Percentiles rank a stretch among this genome's conserved stretches.
Evolutionary conservation across 2,113 vertebrate species (phyloP).

Genomic region (Tinamus guttatus): DNA sequence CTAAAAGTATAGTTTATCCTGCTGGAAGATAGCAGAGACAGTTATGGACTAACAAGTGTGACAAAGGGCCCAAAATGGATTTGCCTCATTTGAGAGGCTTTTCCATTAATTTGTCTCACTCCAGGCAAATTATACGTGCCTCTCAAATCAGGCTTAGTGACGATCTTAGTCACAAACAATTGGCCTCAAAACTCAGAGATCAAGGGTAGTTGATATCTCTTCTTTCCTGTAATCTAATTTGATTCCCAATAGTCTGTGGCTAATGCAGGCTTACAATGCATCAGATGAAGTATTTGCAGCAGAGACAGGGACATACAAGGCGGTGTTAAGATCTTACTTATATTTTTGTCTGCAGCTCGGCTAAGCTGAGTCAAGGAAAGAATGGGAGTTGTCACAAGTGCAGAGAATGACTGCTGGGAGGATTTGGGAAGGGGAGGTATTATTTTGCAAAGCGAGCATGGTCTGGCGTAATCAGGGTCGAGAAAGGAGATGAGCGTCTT

Average conservation of each 20-base stretch:
- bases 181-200: conserved; percentile 66
- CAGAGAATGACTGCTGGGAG: neutral
- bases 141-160: conserved; percentile 64
- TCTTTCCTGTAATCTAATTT: conserved; percentile 70
- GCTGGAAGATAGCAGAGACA: conserved; percentile 15
- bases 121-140: conserved; percentile 66
- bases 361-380: neutral
- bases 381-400: neutral
- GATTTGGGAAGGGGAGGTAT: conserved; percentile 5
- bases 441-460: neutral
- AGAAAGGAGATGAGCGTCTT: neutral
- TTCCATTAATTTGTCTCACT: conserved; percentile 73
- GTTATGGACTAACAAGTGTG: conserved; percentile 31
- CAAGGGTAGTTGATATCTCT: conserved; percentile 69
- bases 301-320: conserved; percentile 17
- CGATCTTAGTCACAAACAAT: conserved; percentile 73
- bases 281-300: conserved; percentile 41
- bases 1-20: neutral
- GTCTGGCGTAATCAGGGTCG: neutral
- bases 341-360: conserved; percentile 16
- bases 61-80: conserved; percentile 61
- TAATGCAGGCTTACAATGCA: conserved; percentile 54
- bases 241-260: conserved; percentile 67
- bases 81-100: conserved; percentile 70
- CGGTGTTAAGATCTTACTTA: conserved; percentile 16